phyloP scores from a whole-genome alignment of 2,113 vertebrate genomes.

The Megaptera novaeangliae region DNA sequence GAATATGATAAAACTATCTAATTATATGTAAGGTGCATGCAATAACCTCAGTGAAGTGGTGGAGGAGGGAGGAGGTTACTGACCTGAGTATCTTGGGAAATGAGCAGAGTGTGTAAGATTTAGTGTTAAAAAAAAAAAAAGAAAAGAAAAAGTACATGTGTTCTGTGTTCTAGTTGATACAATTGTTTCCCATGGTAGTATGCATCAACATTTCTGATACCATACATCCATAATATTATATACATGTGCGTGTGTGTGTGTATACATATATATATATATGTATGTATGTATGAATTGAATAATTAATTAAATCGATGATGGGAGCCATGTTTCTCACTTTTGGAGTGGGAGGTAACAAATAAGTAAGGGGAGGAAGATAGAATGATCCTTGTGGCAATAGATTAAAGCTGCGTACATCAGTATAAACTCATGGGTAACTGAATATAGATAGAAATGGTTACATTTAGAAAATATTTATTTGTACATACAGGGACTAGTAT shows the following conservation, averaged over 20 bases:
- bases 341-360: too few species aligned
- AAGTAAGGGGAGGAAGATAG: too few species aligned
- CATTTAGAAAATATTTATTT: neutral
- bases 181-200: neutral
- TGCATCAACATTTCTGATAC: neutral
- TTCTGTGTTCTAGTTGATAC: neutral
- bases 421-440: neutral
- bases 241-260: too few species aligned
- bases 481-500: neutral
- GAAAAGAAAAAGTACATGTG: neutral
- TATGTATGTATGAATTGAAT: neutral
- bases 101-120: neutral
- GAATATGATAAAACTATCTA: neutral
- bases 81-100: neutral
- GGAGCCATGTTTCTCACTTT: neutral
- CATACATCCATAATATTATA: too few species aligned
- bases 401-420: too few species aligned
- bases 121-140: neutral
- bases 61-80: neutral
- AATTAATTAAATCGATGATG: neutral
- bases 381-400: too few species aligned
- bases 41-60: neutral
- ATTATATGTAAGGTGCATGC: neutral
- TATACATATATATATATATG: too few species aligned
- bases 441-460: neutral